phyloP scores from a whole-genome alignment of 2,888 invertebrate species.

The Magallana nippona region DNA sequence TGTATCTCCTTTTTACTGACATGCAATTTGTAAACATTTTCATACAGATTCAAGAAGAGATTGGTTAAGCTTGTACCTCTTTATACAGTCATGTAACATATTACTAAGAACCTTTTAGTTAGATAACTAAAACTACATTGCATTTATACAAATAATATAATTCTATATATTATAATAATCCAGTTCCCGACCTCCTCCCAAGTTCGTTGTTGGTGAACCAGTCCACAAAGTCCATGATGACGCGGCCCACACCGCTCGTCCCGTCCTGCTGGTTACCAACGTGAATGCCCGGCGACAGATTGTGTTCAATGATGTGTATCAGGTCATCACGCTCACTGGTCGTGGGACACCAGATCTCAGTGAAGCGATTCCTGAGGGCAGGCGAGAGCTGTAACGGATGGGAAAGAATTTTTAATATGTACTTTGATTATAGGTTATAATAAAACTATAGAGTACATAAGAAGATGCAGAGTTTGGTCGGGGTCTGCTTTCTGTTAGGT shows the following conservation, averaged over 20 bases:
- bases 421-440: too few relatives aligned
- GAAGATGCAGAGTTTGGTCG: too few relatives aligned
- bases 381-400: conserved; percentile 87
- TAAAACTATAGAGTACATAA: too few relatives aligned
- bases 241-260: conserved; percentile 83
- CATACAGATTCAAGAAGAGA: too few relatives aligned
- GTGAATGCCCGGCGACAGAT: conserved; percentile 84
- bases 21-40: too few relatives aligned
- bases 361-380: conserved; percentile 97
- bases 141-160: background rate
- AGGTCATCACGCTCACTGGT: conserved; percentile 85
- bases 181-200: conserved; percentile 83
- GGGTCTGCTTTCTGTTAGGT: too few relatives aligned
- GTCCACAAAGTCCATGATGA: conserved; percentile 89
- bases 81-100: too few relatives aligned
- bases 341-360: conserved; percentile 97
- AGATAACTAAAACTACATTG: background rate
- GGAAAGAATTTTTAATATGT: too few relatives aligned
- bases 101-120: too few relatives aligned
- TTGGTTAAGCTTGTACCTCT: too few relatives aligned
- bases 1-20: too few relatives aligned
- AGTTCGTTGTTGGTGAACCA: conserved; percentile 88
- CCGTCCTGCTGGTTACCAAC: conserved; percentile 82
- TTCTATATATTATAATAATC: background rate
- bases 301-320: conserved; percentile 89